Conservation (phyloP, 1,140 invertebrate species). For the Ctenoplectra terminalis region DNA sequence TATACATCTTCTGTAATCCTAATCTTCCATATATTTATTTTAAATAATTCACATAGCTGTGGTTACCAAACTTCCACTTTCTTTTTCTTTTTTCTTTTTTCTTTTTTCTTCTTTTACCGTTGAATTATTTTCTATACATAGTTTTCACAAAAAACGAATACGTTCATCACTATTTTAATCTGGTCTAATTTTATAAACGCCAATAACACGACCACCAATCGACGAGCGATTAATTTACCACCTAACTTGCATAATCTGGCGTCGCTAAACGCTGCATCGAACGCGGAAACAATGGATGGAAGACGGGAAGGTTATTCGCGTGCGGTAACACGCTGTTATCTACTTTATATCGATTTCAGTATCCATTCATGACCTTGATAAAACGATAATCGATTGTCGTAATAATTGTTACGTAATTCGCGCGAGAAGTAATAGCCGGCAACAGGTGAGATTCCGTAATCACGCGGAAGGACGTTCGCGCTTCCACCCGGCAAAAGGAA, state of each 20-base stretch:
- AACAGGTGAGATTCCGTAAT: constrained; percentile 49
- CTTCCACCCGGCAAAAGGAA: neutral
- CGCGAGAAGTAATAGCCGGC: constrained; percentile 39
- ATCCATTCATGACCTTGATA: constrained; percentile 30
- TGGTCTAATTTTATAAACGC: no score
- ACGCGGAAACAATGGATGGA: neutral
- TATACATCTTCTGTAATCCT: no score
- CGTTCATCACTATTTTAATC: no score
- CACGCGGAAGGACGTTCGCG: constrained; percentile 33
- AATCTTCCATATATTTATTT: no score
- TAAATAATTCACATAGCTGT: no score
- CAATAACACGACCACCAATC: no score
- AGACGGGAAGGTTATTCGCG: neutral
- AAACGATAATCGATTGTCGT: constrained; percentile 49
- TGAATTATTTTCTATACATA: no score
- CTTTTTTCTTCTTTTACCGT: no score
- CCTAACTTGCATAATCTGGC: neutral
- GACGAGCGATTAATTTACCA: neutral
- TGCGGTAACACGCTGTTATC: neutral
- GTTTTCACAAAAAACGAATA: no score
- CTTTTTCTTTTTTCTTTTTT: no score
- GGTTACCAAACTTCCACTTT: no score
- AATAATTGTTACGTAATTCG: constrained; percentile 48
- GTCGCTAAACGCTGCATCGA: neutral
- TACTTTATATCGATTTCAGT: constrained; percentile 16